Conservation (phyloP, 2,797 vertebrate genomes). For the Semotilus atromaculatus region DNA sequence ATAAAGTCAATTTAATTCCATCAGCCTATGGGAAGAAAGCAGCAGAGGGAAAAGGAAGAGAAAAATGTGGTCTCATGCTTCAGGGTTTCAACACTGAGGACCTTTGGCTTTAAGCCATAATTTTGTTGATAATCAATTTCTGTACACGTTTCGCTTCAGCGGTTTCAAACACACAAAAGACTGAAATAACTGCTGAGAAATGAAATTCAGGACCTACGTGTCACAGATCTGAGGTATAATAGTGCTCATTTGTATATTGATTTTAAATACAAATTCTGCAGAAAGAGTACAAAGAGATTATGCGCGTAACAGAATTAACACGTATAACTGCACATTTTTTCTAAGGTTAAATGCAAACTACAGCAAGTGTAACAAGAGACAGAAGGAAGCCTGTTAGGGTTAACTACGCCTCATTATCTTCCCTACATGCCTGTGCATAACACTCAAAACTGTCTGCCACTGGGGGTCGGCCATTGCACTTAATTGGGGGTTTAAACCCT, state of each 20-base stretch:
- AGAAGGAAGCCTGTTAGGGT: constrained; percentile 46
- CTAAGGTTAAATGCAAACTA: constrained; percentile 36
- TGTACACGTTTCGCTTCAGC: constrained; percentile 10
- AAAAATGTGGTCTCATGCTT: constrained; percentile 62
- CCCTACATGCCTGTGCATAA: constrained; percentile 47
- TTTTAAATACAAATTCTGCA: constrained; percentile 8
- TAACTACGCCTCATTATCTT: constrained; percentile 53
- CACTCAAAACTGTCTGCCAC: constrained; percentile 42
- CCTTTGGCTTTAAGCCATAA: constrained; percentile 47
- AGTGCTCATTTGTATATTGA: constrained; percentile 6
- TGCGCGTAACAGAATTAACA: neutral
- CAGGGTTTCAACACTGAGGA: constrained; percentile 31
- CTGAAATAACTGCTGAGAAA: constrained; percentile 16
- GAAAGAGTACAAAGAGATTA: neutral
- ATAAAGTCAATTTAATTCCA: constrained; percentile 79
- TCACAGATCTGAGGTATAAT: neutral
- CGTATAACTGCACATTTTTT: constrained; percentile 12
- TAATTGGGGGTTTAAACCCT: constrained; percentile 49
- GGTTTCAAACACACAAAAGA: constrained; percentile 9
- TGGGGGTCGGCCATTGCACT: constrained; percentile 47
- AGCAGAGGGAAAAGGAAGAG: constrained; percentile 63
- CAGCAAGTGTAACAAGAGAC: constrained; percentile 40
- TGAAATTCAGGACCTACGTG: constrained; percentile 5
- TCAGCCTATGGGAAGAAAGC: constrained; percentile 74
- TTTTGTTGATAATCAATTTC: constrained; percentile 47